phyloP scores from a whole-genome alignment of 2,797 vertebrate genomes.

The Fratercula arctica region DNA sequence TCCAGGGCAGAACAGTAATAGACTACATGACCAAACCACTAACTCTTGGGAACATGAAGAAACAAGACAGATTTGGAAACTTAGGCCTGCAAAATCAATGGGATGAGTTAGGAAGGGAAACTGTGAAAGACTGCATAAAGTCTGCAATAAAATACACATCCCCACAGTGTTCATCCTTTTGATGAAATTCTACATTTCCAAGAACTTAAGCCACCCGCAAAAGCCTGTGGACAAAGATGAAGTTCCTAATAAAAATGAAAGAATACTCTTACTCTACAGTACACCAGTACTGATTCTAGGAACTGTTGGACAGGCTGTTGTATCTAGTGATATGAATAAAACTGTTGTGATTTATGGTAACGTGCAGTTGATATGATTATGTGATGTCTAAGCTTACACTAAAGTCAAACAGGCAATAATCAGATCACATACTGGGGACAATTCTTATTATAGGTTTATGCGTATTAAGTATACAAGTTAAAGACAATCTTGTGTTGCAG shows the following conservation, averaged over 20 bases:
- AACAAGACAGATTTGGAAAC: constrained; percentile 8
- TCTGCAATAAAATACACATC: not conserved
- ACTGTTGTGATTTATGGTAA: not conserved
- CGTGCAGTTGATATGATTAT: not conserved
- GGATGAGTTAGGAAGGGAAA: not conserved
- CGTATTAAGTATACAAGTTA: not conserved
- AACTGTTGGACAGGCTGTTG: not conserved
- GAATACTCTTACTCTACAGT: not conserved
- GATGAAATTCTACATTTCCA: not conserved
- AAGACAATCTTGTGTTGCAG: not conserved
- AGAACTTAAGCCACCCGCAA: not conserved
- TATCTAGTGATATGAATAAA: not conserved
- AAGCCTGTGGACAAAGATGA: not conserved
- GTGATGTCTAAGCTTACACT: not conserved
- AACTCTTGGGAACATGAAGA: not conserved
- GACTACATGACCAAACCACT: not conserved
- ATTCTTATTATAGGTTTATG: not conserved
- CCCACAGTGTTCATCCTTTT: not conserved
- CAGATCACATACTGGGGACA: not conserved
- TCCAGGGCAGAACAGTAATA: not conserved
- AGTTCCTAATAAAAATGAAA: not conserved
- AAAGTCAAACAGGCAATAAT: not conserved
- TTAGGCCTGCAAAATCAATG: not conserved
- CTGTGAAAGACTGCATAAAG: not conserved
- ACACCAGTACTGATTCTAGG: not conserved